phyloP scores from a whole-genome alignment of 2,888 invertebrate genomes.

The Gerris lacustris region DNA sequence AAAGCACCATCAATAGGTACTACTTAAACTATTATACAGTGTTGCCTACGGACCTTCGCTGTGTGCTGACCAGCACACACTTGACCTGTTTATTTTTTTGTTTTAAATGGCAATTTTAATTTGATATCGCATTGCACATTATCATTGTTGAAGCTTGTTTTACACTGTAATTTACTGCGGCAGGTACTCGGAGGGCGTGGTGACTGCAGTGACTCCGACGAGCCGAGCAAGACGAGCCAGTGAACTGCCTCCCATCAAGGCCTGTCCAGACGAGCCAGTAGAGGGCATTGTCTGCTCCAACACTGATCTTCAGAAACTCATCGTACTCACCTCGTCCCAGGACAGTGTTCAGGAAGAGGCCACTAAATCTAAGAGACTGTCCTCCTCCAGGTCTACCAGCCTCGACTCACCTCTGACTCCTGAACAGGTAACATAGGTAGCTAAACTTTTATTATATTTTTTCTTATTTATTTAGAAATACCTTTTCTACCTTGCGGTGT shows the following conservation, averaged over 20 bases:
- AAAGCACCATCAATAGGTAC: too few species aligned
- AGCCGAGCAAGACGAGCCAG: constrained; percentile 47
- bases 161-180: background rate
- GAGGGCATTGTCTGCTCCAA: constrained; percentile 65
- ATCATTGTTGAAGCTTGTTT: too few species aligned
- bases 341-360: constrained; percentile 58
- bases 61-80: too few species aligned
- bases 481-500: too few species aligned
- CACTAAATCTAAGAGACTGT: constrained; percentile 30
- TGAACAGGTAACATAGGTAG: constrained; percentile 3
- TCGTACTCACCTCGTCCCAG: constrained; percentile 62
- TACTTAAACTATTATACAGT: too few species aligned
- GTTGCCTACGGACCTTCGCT: too few species aligned
- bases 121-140: too few species aligned
- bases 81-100: too few species aligned
- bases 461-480: too few species aligned
- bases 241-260: constrained; percentile 49
- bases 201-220: background rate
- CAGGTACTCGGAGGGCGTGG: background rate
- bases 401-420: background rate
- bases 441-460: background rate
- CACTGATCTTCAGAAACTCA: constrained; percentile 49
- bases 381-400: constrained; percentile 14
- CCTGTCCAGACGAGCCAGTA: constrained; percentile 1
- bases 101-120: too few species aligned